These are phyloP conservation scores for Eleginops maclovinus DNA, from an alignment of 2,113 vertebrate genomes.

Conservation along the genomic window DNA sequence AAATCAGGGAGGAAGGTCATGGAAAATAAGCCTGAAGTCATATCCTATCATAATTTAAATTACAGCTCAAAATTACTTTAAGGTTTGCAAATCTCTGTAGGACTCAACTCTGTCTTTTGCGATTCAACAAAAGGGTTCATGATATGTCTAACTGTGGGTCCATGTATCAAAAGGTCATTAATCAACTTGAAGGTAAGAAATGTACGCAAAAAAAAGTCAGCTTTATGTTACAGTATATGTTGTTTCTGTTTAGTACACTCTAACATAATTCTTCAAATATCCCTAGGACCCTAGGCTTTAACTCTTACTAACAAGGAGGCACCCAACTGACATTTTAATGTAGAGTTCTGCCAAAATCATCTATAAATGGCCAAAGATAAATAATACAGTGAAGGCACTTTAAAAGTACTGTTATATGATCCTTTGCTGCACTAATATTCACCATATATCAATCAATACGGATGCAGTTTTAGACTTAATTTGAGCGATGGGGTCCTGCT, in stretches of 20 bases:
- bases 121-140: slow-evolving; percentile 6
- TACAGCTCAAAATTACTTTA: slow-evolving; percentile 31
- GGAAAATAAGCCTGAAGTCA: slow-evolving; percentile 29
- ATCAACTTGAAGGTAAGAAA: slow-evolving; percentile 18
- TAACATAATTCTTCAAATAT: slow-evolving; percentile 30
- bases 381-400: background rate
- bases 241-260: slow-evolving; percentile 19
- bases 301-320: slow-evolving; percentile 7
- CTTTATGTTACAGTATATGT: background rate
- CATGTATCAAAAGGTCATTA: slow-evolving; percentile 28
- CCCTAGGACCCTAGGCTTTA: slow-evolving; percentile 17
- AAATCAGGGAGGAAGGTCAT: slow-evolving; percentile 43
- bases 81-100: slow-evolving; percentile 30
- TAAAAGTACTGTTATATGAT: background rate
- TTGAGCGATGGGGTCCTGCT: background rate
- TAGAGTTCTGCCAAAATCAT: slow-evolving; percentile 23
- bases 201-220: no score
- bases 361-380: slow-evolving; percentile 9
- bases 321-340: slow-evolving; percentile 28
- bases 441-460: slow-evolving; percentile 12
- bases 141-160: background rate
- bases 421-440: background rate
- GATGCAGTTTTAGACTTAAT: background rate
- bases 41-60: slow-evolving; percentile 37
- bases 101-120: background rate